These are phyloP conservation scores for Gymnodraco acuticeps DNA, from an alignment of 2,797 vertebrate genomes.

Conservation along the genomic window DNA sequence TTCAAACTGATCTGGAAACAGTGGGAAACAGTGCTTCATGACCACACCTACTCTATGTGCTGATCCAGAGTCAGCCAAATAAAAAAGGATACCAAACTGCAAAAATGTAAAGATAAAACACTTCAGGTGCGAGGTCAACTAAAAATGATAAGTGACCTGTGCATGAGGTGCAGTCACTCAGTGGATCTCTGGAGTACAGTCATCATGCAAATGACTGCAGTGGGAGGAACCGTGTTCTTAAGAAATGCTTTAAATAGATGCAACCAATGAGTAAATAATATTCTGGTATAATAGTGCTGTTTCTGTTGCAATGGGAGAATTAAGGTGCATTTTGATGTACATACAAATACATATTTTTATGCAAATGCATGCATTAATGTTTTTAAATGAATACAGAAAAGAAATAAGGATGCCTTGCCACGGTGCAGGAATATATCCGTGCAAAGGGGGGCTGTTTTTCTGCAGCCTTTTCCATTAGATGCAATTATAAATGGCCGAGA, in stretches of 20 bases:
- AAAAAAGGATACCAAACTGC: constrained; percentile 4
- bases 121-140: constrained; percentile 36
- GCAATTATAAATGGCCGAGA: constrained; percentile 99
- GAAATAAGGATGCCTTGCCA: constrained; percentile 40
- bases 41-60: constrained; percentile 78
- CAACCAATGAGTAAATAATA: not conserved
- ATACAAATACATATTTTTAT: not conserved
- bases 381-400: not conserved
- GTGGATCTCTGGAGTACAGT: constrained; percentile 38
- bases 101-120: not conserved
- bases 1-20: constrained; percentile 67
- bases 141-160: constrained; percentile 29
- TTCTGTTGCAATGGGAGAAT: not conserved
- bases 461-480: constrained; percentile 96
- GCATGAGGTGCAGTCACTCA: constrained; percentile 25
- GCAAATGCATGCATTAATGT: not conserved
- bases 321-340: not conserved
- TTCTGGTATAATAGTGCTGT: not conserved
- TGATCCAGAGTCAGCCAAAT: constrained; percentile 65
- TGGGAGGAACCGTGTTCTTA: constrained; percentile 47
- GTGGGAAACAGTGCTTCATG: constrained; percentile 53
- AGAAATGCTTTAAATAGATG: constrained; percentile 27
- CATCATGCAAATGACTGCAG: constrained; percentile 82
- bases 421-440: constrained; percentile 87
- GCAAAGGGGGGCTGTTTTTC: constrained; percentile 90